phyloP scores from a whole-genome alignment of 2,113 vertebrate species.

The Kryptolebias marmoratus region DNA sequence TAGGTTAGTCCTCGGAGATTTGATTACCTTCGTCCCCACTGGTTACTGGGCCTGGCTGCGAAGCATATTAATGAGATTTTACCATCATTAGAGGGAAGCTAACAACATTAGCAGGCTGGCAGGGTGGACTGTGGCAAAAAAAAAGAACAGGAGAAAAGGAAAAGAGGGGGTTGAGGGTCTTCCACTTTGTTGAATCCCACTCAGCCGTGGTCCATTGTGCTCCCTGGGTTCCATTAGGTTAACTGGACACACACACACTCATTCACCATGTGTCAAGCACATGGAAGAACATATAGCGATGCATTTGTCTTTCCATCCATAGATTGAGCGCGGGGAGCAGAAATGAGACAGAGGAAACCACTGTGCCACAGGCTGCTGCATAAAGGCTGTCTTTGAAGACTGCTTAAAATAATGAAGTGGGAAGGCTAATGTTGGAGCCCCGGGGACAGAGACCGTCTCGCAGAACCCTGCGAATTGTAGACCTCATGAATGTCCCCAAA shows the following conservation, averaged over 20 bases:
- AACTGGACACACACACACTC: constrained; percentile 46
- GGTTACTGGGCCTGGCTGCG: constrained; percentile 76
- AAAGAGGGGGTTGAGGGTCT: constrained; percentile 34
- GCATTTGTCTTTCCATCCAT: constrained; percentile 55
- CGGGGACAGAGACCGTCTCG: constrained; percentile 23
- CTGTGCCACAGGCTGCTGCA: constrained; percentile 49
- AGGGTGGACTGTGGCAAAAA: constrained; percentile 56
- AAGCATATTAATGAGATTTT: constrained; percentile 83
- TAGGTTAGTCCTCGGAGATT: constrained; percentile 78
- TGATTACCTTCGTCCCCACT: constrained; percentile 78
- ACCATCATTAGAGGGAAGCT: constrained; percentile 75
- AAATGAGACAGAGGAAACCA: constrained; percentile 55
- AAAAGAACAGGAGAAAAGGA: constrained; percentile 47
- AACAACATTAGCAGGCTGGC: constrained; percentile 75
- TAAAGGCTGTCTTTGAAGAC: constrained; percentile 61
- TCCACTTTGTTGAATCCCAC: constrained; percentile 62
- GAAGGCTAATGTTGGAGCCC: constrained; percentile 43
- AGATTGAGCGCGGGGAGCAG: constrained; percentile 37
- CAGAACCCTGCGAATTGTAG: constrained; percentile 25
- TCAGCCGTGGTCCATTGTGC: constrained; percentile 48
- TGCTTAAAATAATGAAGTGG: constrained; percentile 66
- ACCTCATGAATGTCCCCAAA: not conserved
- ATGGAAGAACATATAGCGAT: constrained; percentile 36
- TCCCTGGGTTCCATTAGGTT: constrained; percentile 63
- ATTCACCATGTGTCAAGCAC: constrained; percentile 42